Evolutionary conservation across 1,140 invertebrate genomes (phyloP).

Genomic region (Hypsibius dujardini): DNA sequence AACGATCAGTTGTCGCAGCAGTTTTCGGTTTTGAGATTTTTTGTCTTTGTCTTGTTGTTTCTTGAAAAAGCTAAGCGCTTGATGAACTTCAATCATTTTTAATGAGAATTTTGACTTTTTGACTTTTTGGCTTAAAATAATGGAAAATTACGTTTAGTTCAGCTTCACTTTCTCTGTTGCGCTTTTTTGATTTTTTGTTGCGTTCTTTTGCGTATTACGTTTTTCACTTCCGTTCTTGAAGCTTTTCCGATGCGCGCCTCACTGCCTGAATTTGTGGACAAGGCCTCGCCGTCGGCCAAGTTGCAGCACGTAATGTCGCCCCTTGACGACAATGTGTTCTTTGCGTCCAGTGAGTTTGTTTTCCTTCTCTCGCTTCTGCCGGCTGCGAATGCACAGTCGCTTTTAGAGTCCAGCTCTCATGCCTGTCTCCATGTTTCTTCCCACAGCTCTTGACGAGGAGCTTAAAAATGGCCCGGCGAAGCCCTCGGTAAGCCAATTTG

Average conservation of each 20-base stretch:
- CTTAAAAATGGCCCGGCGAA: no score
- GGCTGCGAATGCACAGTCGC: no score
- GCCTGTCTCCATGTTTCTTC: no score
- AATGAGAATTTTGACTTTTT: no score
- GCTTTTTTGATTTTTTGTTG: neutral
- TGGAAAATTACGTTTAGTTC: no score
- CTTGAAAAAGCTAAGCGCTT: neutral
- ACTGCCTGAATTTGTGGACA: neutral
- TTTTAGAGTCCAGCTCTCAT: no score
- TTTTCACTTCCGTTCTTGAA: neutral
- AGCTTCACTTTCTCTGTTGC: neutral
- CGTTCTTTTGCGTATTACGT: neutral
- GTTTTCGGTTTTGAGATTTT: neutral
- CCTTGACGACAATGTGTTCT: constrained; percentile 16
- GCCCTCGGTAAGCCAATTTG: no score
- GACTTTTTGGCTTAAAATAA: no score
- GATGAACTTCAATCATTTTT: no score
- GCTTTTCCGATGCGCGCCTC: constrained; percentile 2
- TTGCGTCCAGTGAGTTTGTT: neutral
- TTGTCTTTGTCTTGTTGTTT: neutral
- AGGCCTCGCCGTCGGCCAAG: neutral
- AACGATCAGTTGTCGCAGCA: neutral
- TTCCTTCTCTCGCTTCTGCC: neutral
- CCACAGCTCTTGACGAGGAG: no score
- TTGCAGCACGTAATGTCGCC: no score